These are phyloP conservation scores for Scaptomyza reducta DNA, from an alignment of 2,888 invertebrate species.

Conservation along the genomic window DNA sequence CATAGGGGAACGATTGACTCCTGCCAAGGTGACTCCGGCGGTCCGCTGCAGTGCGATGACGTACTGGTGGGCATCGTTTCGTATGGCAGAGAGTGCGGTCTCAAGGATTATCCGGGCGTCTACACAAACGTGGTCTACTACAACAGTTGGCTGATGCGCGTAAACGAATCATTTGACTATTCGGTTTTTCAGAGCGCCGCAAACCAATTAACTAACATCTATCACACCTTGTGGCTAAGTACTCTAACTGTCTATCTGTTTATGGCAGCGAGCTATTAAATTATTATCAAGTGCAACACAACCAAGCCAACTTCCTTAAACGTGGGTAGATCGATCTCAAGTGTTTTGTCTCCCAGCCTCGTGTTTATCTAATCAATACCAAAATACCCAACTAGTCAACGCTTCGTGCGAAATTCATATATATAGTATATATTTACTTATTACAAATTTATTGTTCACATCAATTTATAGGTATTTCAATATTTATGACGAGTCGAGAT, in stretches of 20 bases:
- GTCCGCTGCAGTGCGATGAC: constrained; percentile 70
- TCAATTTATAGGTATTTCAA: too few relatives aligned
- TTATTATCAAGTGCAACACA: constrained; percentile 2
- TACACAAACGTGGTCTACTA: constrained; percentile 77
- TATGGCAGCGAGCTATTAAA: constrained; percentile 1
- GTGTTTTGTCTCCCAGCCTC: constrained; percentile 9
- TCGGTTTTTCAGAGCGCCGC: constrained; percentile 34
- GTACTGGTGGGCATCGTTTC: constrained; percentile 74
- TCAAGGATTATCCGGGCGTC: constrained; percentile 68
- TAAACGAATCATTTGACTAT: constrained; percentile 60
- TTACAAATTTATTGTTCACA: not conserved
- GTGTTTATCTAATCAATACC: constrained; percentile 41
- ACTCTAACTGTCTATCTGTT: too few relatives aligned
- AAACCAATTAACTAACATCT: not conserved
- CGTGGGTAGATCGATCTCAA: constrained; percentile 11
- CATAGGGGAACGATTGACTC: constrained; percentile 71
- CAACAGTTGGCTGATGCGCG: constrained; percentile 59
- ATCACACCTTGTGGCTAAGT: constrained; percentile 5
- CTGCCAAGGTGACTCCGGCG: constrained; percentile 82
- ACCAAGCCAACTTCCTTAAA: not conserved
- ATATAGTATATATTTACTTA: constrained; percentile 15
- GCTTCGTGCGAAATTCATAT: constrained; percentile 7
- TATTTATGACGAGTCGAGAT: too few relatives aligned
- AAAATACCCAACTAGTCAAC: not conserved
- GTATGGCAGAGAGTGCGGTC: constrained; percentile 73